Base-by-base conservation (phyloP, 2,888 invertebrate species). In the Schizaphis graminum region DNA sequence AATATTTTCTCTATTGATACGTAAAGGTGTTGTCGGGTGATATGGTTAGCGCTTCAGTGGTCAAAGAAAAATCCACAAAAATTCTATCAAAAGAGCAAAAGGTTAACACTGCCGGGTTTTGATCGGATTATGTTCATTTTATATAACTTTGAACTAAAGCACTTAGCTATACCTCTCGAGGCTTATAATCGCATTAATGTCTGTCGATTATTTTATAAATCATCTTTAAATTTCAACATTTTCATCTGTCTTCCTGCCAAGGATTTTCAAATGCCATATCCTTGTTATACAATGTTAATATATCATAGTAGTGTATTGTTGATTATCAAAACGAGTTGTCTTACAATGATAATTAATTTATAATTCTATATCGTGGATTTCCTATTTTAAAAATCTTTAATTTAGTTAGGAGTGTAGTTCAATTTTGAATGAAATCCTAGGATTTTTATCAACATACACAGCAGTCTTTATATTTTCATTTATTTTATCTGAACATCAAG, bases 51-150 rank as follows among this genome's bases (percentile, higher is more conserved):
- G 44, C 41, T 85, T 86, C 44, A 47, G 10, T 47, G 86, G 61
- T 47, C 47, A 47, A 85, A 86, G 41, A n/a, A 61, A 47, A 61
- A 87, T 92, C 91, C 56, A 26, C 47, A 21, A 61, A 24, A 44
- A 61, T 57, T 86, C 86, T 92, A 26, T 35, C 49, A 61, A 61
- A 67, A 87, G 47, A 61, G 57, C 61, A 49, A 87, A 47, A 49
- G 92, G 87, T 87, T 92, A 92, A 61, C 28, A 47, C 57, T 57
- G 13, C 28, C n/a, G 35, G 49, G 49, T 88, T 87, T 92, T 92
- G 44, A 67, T 92, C 35, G 87, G 61, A 88, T 92, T 88, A 67
- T n/a, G 92, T 87, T 92, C 61, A 92, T 87, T 61, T 85, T 49
- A 35, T 92, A 86, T 41, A 88, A 77, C 67, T 88, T 92, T 28